Evolutionary conservation across 2,113 vertebrate genomes (phyloP).

Genomic region (Desmodus rotundus): DNA sequence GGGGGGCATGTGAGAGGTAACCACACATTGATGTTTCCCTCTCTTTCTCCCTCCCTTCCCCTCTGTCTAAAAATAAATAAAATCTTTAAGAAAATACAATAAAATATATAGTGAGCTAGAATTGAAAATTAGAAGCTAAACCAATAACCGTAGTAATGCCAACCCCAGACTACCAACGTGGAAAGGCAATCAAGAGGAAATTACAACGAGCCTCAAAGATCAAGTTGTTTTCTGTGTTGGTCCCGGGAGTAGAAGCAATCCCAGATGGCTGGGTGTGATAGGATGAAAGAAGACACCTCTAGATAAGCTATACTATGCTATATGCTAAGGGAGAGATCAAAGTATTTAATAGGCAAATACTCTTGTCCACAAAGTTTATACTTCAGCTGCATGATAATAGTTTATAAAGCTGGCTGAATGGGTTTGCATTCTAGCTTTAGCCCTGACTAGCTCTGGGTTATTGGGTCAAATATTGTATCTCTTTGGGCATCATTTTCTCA

Average conservation of each 20-base stretch:
- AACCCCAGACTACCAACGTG: background rate
- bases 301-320: background rate
- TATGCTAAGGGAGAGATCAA: background rate
- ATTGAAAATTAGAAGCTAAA: slow-evolving; percentile 34
- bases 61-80: no score
- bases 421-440: background rate
- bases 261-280: background rate
- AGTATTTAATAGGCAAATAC: background rate
- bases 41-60: no score
- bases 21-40: no score
- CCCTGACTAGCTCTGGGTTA: background rate
- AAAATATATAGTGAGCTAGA: background rate
- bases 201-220: background rate
- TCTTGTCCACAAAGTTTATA: background rate
- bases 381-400: background rate
- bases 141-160: background rate
- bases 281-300: background rate
- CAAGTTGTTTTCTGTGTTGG: background rate
- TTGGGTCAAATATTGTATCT: background rate
- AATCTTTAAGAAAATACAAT: background rate
- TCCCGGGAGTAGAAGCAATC: background rate
- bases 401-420: background rate
- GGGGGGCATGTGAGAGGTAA: no score
- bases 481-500: background rate
- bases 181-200: slow-evolving; percentile 41